Base-by-base conservation (phyloP, 2,888 invertebrate species). In the Dilophus febrilis region DNA sequence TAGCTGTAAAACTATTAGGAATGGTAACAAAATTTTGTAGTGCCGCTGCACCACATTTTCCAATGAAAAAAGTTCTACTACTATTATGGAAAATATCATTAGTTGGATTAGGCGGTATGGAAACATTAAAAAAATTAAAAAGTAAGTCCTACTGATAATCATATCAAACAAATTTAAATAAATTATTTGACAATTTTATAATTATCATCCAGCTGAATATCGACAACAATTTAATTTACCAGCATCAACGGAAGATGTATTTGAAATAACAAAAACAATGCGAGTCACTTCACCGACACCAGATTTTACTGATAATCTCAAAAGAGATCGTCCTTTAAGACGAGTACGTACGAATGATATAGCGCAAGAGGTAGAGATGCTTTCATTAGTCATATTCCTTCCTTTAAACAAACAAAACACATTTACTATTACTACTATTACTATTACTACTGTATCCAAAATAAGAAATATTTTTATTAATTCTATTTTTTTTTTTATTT, bases 1-100 rank as follows among this genome's bases (percentile, higher is more conserved):
- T 95, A 22, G 78, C 86, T 29, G 79, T 94, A 3, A 86, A 90
- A 54, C 67, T 98, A 39, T 72, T 98, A 43, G 82, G 86, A 46
- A 95, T 98, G 95, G 87, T 97, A 22, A 92, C 92, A 27, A 76
- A 84, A 49, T 91, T 97, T 57, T 97, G 97, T 64, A 87, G 90
- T 50, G 95, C 95, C 2, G 79, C 83, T 19, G 85, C 90, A 6
- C 91, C 95, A 14, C 94, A 97, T 65, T 97, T 92, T 64, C 98
- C 98, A 3, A 95, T 98, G 77, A 95, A 94, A 59, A 99, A 98
- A 65, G 87, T 97, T 10, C 67, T 99, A 14, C 65, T 99, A 36
- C 65, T 98, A 14, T 60, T 95, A 2, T 98, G 98, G 98, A 98
- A 98, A 66, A 74, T 90, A 10, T 74, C 95, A 42, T 67, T 99